Evolutionary conservation across 2,113 vertebrate genomes (phyloP).

Genomic region (Mus pahari): DNA sequence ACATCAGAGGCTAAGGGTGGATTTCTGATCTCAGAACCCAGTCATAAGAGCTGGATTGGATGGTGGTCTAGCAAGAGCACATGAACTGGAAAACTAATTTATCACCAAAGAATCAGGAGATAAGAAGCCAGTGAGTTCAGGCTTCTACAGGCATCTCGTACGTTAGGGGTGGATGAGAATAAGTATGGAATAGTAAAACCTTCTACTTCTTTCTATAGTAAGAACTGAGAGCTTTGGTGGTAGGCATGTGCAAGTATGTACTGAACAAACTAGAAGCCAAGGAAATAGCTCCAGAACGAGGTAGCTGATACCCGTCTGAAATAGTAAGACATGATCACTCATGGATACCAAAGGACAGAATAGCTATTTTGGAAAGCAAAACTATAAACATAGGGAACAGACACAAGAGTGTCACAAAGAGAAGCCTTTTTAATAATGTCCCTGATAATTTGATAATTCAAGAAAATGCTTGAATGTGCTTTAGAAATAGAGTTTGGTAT

Average conservation of each 20-base stretch:
- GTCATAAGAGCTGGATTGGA: neutral
- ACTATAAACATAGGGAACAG: slow-evolving; percentile 10
- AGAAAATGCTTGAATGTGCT: slow-evolving; percentile 56
- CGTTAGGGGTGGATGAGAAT: neutral
- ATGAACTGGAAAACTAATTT: neutral
- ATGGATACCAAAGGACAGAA: neutral
- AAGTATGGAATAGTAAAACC: neutral
- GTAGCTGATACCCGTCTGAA: neutral
- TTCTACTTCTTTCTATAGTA: neutral
- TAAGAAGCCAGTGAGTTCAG: neutral
- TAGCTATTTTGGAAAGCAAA: slow-evolving; percentile 54
- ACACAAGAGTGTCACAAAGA: slow-evolving; percentile 55
- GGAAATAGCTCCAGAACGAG: slow-evolving; percentile 6
- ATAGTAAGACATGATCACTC: neutral
- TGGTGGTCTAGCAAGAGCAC: neutral
- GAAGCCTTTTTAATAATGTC: slow-evolving; percentile 54
- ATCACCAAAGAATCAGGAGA: slow-evolving; percentile 37
- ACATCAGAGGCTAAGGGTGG: neutral
- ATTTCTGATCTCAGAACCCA: neutral
- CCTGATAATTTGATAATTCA: too few species aligned
- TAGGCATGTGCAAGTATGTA: neutral
- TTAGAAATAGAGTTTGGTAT: slow-evolving; percentile 51
- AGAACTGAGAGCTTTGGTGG: neutral
- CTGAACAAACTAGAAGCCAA: neutral
- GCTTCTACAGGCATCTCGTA: neutral